A percentile compares a stretch with the other conserved stretches of the same genome.
phyloP scores from a whole-genome alignment of 2,113 vertebrate species.

The Alexandromys fortis region DNA sequence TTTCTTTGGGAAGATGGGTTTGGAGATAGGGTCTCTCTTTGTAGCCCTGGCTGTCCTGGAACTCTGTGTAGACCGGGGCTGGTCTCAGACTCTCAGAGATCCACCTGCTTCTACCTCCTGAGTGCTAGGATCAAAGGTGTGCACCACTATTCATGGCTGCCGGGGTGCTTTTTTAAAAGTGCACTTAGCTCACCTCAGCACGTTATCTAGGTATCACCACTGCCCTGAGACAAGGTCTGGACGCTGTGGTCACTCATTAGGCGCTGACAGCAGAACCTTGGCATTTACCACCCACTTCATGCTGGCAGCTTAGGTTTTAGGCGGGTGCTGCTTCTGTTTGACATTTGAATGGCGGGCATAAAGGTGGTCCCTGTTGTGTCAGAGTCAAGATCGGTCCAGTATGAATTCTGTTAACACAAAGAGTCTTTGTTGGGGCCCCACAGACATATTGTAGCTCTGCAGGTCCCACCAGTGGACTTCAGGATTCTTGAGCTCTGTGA shows the following conservation, averaged over 20 bases:
- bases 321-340: background rate
- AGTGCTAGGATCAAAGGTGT: background rate
- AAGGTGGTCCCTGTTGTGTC: background rate
- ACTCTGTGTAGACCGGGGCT: background rate
- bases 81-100: background rate
- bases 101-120: background rate
- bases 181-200: too few relatives aligned
- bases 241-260: background rate
- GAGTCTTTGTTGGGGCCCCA: background rate
- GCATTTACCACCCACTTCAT: background rate
- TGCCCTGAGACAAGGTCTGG: background rate
- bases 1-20: background rate
- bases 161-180: background rate
- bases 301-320: background rate
- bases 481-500: background rate
- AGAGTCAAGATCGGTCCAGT: constrained; percentile 51
- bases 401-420: constrained; percentile 41
- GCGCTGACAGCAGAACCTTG: fast-evolving
- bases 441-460: background rate
- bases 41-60: background rate
- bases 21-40: background rate
- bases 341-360: background rate
- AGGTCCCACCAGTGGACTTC: background rate
- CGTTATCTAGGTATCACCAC: background rate
- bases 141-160: background rate